These are phyloP conservation scores for Geococcyx californianus DNA, from an alignment of 2,113 vertebrate genomes.

Conservation along the genomic window DNA sequence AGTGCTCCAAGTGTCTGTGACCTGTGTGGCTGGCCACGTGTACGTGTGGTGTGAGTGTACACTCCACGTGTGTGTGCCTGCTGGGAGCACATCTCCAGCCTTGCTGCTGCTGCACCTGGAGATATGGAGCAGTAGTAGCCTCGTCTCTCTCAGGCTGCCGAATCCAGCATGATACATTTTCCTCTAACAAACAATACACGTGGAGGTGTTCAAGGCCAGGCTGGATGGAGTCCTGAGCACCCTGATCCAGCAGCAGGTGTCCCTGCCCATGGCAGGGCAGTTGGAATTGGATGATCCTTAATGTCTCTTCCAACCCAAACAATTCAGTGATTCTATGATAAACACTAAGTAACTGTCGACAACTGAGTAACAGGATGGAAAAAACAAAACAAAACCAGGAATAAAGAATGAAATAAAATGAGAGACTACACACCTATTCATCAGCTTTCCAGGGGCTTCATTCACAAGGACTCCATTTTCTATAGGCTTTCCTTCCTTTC, in stretches of 20 bases:
- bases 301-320: too few relatives aligned
- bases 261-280: too few relatives aligned
- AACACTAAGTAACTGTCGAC: background rate
- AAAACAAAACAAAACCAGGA: too few relatives aligned
- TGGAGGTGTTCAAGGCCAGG: too few relatives aligned
- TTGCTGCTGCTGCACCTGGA: background rate
- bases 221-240: too few relatives aligned
- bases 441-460: conserved; percentile 20
- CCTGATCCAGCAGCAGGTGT: too few relatives aligned
- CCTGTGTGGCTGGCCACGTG: too few relatives aligned
- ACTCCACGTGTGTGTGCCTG: rapidly evolving
- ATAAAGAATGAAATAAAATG: too few relatives aligned
- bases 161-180: rapidly evolving
- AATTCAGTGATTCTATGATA: background rate
- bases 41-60: rapidly evolving
- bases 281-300: too few relatives aligned
- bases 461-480: conserved; percentile 81
- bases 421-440: conserved; percentile 65
- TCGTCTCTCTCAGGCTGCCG: background rate
- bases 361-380: background rate
- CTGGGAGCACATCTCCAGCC: background rate
- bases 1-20: background rate
- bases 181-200: background rate
- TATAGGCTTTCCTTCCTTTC: conserved; percentile 71
- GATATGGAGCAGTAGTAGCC: background rate